Evolutionary conservation across 2,888 invertebrate genomes (phyloP).

Genomic region (Busseola fusca): DNA sequence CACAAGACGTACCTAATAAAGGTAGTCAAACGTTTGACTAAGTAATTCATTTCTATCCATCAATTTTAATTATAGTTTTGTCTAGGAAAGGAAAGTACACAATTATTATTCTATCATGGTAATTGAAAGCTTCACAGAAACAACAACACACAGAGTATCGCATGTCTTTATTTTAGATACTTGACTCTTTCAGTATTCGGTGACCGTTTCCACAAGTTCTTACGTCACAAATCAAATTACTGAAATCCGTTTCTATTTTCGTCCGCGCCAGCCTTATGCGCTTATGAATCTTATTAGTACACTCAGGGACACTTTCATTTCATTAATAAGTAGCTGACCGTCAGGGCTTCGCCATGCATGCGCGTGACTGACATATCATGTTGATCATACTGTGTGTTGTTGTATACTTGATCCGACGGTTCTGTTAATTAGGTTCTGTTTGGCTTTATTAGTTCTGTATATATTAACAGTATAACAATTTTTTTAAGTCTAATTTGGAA

Average conservation of each 20-base stretch:
- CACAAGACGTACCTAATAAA: slow-evolving; percentile 1
- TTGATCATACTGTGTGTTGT: too few relatives aligned
- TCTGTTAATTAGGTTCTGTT: slow-evolving; percentile 6
- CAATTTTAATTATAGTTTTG: slow-evolving; percentile 14
- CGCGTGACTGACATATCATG: slow-evolving; percentile 35
- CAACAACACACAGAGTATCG: neutral
- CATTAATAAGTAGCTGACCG: slow-evolving; percentile 35
- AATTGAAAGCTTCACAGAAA: neutral
- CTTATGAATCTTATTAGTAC: slow-evolving; percentile 58
- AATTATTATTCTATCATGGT: neutral
- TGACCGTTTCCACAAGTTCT: slow-evolving; percentile 38
- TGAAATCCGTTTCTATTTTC: slow-evolving; percentile 60
- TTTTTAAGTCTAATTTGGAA: neutral
- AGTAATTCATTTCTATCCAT: slow-evolving; percentile 5
- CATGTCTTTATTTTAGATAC: slow-evolving; percentile 15
- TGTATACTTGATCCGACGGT: neutral
- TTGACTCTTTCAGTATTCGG: slow-evolving; percentile 27
- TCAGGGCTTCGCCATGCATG: slow-evolving; percentile 15
- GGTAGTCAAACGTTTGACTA: neutral
- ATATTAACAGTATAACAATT: neutral
- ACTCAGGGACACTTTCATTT: slow-evolving; percentile 51
- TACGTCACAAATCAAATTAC: slow-evolving; percentile 64
- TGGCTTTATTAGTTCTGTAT: neutral
- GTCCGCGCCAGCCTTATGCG: slow-evolving; percentile 43
- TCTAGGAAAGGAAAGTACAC: neutral